These are phyloP conservation scores for Motacilla tschutschensis DNA, from an alignment of 2,113 vertebrate species.

Conservation along the genomic window DNA sequence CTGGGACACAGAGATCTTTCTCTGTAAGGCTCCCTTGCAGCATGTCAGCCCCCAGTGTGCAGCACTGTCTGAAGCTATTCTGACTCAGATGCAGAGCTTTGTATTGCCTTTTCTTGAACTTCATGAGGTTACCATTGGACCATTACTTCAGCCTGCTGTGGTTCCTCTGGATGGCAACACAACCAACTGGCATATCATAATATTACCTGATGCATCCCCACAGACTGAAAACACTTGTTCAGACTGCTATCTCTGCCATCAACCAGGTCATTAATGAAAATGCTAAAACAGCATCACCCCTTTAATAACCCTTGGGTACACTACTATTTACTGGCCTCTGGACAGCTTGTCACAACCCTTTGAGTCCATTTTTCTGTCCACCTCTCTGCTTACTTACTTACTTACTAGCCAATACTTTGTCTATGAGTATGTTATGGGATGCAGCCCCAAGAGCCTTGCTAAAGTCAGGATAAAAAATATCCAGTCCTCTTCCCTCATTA, in stretches of 20 bases:
- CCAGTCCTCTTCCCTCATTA: not conserved
- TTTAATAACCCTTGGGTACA: not conserved
- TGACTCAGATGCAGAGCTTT: not conserved
- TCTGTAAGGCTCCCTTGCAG: not conserved
- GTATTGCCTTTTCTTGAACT: not conserved
- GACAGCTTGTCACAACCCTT: not conserved
- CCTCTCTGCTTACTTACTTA: not conserved
- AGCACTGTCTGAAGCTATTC: not conserved
- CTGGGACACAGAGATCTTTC: not conserved
- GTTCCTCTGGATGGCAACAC: not conserved
- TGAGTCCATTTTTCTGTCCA: not conserved
- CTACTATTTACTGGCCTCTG: not conserved
- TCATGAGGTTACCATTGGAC: not conserved
- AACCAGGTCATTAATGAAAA: not conserved
- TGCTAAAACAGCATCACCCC: not conserved
- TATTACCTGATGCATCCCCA: not conserved
- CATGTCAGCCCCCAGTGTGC: not conserved
- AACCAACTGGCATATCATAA: not conserved
- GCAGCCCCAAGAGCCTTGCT: not conserved
- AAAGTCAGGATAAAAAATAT: not conserved
- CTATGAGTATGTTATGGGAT: not conserved
- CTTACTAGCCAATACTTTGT: not conserved
- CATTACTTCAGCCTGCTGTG: not conserved
- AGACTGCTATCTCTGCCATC: not conserved
- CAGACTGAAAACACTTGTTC: not conserved